Base-by-base conservation (phyloP, 2,888 invertebrate genomes). In the Pammene fasciana region DNA sequence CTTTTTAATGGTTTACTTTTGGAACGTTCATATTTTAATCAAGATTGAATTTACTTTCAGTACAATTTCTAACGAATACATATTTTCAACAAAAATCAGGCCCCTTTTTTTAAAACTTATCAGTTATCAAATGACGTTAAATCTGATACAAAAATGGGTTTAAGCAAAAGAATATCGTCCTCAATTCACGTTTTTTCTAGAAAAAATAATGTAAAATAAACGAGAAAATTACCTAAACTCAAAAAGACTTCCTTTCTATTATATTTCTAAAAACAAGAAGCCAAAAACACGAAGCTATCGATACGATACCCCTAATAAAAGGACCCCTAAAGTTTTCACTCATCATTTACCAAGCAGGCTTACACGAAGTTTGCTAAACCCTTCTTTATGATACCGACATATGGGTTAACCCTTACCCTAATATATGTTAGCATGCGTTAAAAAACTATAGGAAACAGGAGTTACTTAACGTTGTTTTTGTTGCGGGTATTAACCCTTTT, bases 331-430 rank as follows among this genome's bases (percentile, higher is more conserved):
- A 68, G 56, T 68, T 62, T 54, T 26, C 50, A 56, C 26, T 61
- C 61, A 62, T 67, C 55, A 67, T 67, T 61, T 26, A 48, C 55
- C 48, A 48, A 38, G 46, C 34, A 14, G 55, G 55, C 38, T 67
- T 67, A 26, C 54, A 46, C 41, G 16, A 67, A 67, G 14, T 67
- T 55, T 8, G 45, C n/a, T 54, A 54, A 48, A 45, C 67, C 54
- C 46, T 56, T 61, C 55, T 67, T 61, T 67, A 62, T 67, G 46
- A 55, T 54, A 36, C 41, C 55, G 38, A 46, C 67, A 62, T 56
- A 67, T 56, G 67, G 61, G 16, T n/a, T 18, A 26, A 26, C 54
- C 45, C 18, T 13, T 67, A 38, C 54, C 60, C 66, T 43, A 59
- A 52, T 36, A 52, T 36, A 45, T 67, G 0, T 34, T 4, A 34